These are phyloP conservation scores for Mesoligia furuncula DNA, from an alignment of 2,888 invertebrate genomes.

Conservation along the genomic window DNA sequence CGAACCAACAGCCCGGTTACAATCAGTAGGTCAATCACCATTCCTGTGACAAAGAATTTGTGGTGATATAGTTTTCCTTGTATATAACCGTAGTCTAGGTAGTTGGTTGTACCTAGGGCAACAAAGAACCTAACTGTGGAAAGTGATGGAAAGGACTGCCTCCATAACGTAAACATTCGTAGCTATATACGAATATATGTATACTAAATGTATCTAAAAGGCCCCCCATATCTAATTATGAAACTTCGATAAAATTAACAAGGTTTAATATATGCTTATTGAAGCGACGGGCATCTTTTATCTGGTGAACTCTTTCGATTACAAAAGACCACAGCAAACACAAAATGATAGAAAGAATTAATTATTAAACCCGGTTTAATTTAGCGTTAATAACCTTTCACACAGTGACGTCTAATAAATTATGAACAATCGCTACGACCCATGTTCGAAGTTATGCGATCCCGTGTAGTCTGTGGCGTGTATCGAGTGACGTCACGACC, in stretches of 20 bases:
- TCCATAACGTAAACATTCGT: background rate
- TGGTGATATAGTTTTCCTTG: background rate
- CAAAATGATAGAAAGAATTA: background rate
- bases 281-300: background rate
- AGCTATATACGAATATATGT: background rate
- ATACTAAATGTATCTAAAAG: background rate
- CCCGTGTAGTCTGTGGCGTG: conserved; percentile 68
- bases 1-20: conserved; percentile 10
- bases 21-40: conserved; percentile 35
- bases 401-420: conserved; percentile 51
- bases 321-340: background rate
- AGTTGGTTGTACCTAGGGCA: no score
- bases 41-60: background rate
- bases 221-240: no score
- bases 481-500: conserved; percentile 77
- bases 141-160: background rate
- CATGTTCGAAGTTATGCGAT: conserved; percentile 68
- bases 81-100: background rate
- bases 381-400: conserved; percentile 31
- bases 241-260: background rate
- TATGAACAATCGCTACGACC: conserved; percentile 65
- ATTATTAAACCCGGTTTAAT: conserved; percentile 16
- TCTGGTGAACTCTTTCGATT: background rate
- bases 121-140: background rate
- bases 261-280: background rate